A percentile compares a stretch with the other conserved stretches of the same genome.
Evolutionary conservation across 2,888 invertebrate species (phyloP).

Genomic region (Acleris cristana): DNA sequence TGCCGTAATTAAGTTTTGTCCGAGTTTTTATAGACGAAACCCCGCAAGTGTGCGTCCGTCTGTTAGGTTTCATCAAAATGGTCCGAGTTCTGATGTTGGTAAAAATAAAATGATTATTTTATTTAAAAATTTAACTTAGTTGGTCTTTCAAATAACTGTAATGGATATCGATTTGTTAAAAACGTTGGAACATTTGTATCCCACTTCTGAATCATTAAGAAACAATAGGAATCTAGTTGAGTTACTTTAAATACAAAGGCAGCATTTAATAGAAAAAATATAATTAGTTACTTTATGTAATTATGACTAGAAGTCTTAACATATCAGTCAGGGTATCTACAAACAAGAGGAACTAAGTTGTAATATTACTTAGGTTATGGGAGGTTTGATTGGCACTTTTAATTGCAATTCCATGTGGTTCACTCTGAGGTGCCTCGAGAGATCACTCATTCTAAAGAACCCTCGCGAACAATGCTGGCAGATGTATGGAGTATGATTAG

Average conservation of each 20-base stretch:
- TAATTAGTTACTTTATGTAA: slow-evolving; percentile 25
- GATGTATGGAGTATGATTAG: slow-evolving; percentile 71
- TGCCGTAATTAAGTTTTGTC: slow-evolving; percentile 22
- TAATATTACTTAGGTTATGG: slow-evolving; percentile 13
- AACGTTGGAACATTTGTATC: no score
- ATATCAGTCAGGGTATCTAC: slow-evolving; percentile 27
- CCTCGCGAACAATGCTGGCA: slow-evolving; percentile 74
- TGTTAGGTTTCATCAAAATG: slow-evolving; percentile 26
- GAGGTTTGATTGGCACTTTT: slow-evolving; percentile 44
- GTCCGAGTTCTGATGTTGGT: not conserved
- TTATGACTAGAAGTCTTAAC: slow-evolving; percentile 33
- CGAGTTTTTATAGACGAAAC: slow-evolving; percentile 15
- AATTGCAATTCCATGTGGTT: slow-evolving; percentile 63
- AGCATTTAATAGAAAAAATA: slow-evolving; percentile 2
- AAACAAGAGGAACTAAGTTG: slow-evolving; percentile 15
- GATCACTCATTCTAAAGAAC: slow-evolving; percentile 72
- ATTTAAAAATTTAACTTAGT: no score
- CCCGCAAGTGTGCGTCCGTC: slow-evolving; percentile 7
- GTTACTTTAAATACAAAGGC: no score
- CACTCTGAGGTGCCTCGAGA: slow-evolving; percentile 68
- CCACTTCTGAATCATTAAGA: no score
- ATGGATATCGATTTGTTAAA: no score
- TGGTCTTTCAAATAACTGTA: no score
- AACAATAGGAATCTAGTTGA: no score
- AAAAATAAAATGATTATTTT: not conserved